Base-by-base conservation (phyloP, 2,113 vertebrate genomes). In the Dasyornis broadbenti region DNA sequence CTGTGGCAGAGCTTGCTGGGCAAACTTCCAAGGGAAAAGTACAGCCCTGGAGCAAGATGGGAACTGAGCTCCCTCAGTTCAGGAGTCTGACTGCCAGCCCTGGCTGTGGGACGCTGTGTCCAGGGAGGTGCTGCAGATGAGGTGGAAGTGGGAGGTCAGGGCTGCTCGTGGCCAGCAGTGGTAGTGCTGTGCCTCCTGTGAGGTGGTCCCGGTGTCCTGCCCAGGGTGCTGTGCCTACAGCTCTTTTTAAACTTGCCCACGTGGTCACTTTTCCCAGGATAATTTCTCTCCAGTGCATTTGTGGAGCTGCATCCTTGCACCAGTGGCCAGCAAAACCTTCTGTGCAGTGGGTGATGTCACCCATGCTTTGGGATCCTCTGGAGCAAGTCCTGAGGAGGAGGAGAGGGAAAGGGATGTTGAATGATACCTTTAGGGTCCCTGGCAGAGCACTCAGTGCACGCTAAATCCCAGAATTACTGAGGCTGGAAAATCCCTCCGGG, bases 221-320 rank as follows among this genome's bases (percentile, higher is more conserved):
- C 50, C 16, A 1, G 0, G 0, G 9, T n/a, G 56, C 54, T 80
- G 59, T 5, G 11, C 33, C 59, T 10, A 0, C 22, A 79, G 30
- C 52, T 31, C 59, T 49, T 11, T 33, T 31, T 42, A 13, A 45
- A n/a, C 37, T 21, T 72, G 59, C 27, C 75, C 54, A 15, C 4
- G 0, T 21, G 20, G 15, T 68, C 30, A 3, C 54, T 70, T 94
- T 57, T 54, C 71, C 47, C 21, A 18, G 70, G 24, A 19, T 28
- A 35, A 30, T 40, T 50, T 57, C 10, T 30, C 13, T 79, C 56
- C 27, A 7, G 75, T 47, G 52, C 63, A 4, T 52, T 28, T 9
- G 33, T 64, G 35, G 68, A 70, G 13, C 69, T 54, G 70, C 20
- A 2, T n/a, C 72, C 37, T 39, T 20, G 60, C 40, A 5, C 8